Evolutionary conservation across 1,140 invertebrate genomes (phyloP), one percentile per base, ranked within the genome.

Genomic region (Zaprionus ghesquierei): DNA sequence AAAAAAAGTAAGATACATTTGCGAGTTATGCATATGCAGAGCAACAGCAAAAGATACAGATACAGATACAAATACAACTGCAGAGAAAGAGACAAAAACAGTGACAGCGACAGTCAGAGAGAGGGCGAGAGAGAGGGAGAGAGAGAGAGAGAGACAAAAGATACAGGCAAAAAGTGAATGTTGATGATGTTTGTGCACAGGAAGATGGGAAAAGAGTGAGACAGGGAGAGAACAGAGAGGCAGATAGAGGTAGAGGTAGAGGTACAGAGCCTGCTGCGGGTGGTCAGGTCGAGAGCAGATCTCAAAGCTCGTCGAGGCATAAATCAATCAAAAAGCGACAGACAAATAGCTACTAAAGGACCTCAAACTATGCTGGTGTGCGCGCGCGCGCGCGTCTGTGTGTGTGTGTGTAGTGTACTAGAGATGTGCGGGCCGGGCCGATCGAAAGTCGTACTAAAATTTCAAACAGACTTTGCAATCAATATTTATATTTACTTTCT

Each of bases 1-100:
- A 75, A 70, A 63, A 64, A 41, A 69, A 60, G 13, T 31, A n/a
- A 49, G 46, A 64, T 58, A 68, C 61, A 86, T 33, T 12, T 31
- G 46, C 55, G 33, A 69, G 38, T 61, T 69, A 69, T 68, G 56
- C 70, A 64, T 41, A 69, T 70, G 29, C 46, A 66, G 50, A 54
- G 33, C 68, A 68, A 49, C 60, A 68, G 31, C 56, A 46, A 72
- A 23, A 61, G 10, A 62, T 62, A 49, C 35, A 61, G 10, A 62
- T 62, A 49, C 56, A 63, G 15, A 60, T 75, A 61, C 49, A 76
- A 23, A 38, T 31, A 53, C n/a, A 65, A 23, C 38, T 56, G 61
- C 23, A 70, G 33, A 56, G 27, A 33, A 5, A 58, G 38, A 8
- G 8, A 29, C 5, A 53, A 10, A 18, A 6, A 41, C 9, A 55